Percentiles rank a stretch among this genome's conserved stretches.
Evolutionary conservation across 2,113 vertebrate species (phyloP).

Genomic region (Suncus etruscus): DNA sequence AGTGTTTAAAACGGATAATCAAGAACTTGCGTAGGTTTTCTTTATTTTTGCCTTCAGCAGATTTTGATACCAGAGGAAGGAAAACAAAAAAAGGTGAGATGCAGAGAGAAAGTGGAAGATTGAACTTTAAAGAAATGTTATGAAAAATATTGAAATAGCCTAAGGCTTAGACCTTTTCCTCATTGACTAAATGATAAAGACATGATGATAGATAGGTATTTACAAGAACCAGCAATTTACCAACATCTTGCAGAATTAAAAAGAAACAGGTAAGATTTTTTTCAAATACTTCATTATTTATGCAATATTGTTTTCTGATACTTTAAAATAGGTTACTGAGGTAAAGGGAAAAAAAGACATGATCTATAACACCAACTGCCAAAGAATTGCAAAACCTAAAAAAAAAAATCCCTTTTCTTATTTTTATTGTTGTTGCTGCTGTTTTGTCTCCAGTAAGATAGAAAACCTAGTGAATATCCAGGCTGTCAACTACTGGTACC

Average conservation of each 20-base stretch:
- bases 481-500: slow-evolving; percentile 90
- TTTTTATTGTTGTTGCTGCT: slow-evolving; percentile 10
- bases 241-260: slow-evolving; percentile 3
- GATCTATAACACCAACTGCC: neutral
- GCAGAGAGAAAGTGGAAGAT: neutral
- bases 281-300: too few species aligned
- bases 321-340: neutral
- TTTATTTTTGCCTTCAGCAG: neutral
- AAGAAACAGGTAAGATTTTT: neutral
- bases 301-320: slow-evolving; percentile 13
- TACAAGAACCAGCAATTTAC: neutral
- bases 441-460: slow-evolving; percentile 8
- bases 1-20: too few species aligned
- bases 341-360: neutral
- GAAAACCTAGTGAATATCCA: slow-evolving; percentile 86
- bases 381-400: neutral
- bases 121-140: slow-evolving; percentile 6
- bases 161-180: neutral
- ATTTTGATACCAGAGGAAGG: neutral
- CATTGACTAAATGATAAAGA: neutral
- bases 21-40: neutral
- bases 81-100: neutral
- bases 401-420: neutral
- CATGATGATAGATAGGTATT: neutral
- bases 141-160: neutral